Evolutionary conservation across 2,888 invertebrate species (phyloP).

Genomic region (Drosophila pseudotalamancana): DNA sequence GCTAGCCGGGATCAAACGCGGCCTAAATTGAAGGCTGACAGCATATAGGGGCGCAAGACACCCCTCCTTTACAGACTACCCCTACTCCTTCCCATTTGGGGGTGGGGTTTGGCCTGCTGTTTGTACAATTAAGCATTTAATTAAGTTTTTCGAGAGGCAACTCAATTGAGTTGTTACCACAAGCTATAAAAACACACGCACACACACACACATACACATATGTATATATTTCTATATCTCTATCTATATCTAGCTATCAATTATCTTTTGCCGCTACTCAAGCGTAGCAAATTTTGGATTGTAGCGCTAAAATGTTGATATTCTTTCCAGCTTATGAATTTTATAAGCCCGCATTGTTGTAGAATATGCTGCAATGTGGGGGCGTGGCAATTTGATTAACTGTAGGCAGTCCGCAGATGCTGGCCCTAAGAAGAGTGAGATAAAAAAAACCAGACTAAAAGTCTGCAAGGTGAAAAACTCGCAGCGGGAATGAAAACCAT

Average conservation of each 20-base stretch:
- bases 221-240: not conserved
- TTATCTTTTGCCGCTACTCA: constrained; percentile 38
- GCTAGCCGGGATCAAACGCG: constrained; percentile 70
- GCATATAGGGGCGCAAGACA: constrained; percentile 34
- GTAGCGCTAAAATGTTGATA: constrained; percentile 35
- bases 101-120: not conserved
- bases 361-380: not conserved
- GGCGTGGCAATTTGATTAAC: constrained; percentile 32
- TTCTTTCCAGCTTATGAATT: constrained; percentile 11
- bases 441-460: constrained; percentile 19
- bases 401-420: not conserved
- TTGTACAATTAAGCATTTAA: constrained; percentile 72
- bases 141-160: constrained; percentile 64
- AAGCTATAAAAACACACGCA: too few relatives aligned
- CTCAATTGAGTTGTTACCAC: constrained; percentile 70
- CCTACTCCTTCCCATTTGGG: not conserved
- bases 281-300: constrained; percentile 65
- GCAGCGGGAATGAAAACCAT: constrained; percentile 47
- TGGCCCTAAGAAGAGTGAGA: not conserved
- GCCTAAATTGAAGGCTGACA: constrained; percentile 43
- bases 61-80: too few relatives aligned
- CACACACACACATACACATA: not conserved
- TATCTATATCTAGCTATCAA: too few relatives aligned
- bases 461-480: too few relatives aligned
- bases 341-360: constrained; percentile 53